Conservation (phyloP, 2,113 vertebrate species). For the Tachysurus fulvidraco region DNA sequence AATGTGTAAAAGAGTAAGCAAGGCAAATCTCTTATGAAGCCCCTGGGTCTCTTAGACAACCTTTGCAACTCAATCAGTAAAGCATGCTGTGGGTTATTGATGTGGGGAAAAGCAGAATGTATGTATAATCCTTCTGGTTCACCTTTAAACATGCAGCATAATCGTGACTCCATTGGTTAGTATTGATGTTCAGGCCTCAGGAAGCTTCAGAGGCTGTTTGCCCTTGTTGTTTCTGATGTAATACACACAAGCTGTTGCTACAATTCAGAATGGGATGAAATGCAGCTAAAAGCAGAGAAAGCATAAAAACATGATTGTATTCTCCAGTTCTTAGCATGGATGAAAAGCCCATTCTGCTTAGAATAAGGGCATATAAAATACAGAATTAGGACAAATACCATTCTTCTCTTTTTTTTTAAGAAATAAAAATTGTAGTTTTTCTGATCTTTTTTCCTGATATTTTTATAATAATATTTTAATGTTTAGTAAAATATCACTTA, state of each 20-base stretch:
- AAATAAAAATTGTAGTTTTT: not conserved
- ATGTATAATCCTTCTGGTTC: slow-evolving; percentile 3
- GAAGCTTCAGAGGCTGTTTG: slow-evolving; percentile 25
- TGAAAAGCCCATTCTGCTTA: not conserved
- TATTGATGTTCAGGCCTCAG: slow-evolving; percentile 12
- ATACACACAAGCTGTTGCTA: slow-evolving; percentile 47
- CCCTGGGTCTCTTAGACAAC: not conserved
- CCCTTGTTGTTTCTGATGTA: slow-evolving; percentile 50
- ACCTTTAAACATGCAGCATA: not conserved
- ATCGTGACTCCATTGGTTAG: not conserved
- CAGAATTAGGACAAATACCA: not conserved
- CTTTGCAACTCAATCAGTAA: slow-evolving; percentile 15
- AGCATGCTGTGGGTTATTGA: not conserved
- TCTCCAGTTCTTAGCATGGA: slow-evolving; percentile 31
- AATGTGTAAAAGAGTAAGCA: not conserved
- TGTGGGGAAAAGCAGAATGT: not conserved
- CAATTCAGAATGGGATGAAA: slow-evolving; percentile 28
- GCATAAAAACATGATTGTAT: slow-evolving; percentile 2
- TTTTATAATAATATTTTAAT: not conserved
- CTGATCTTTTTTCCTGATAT: not conserved
- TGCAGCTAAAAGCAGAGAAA: slow-evolving; percentile 28
- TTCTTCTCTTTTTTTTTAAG: not conserved
- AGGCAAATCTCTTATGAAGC: not conserved
- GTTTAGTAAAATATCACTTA: not conserved
- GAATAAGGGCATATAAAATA: not conserved